Evolutionary conservation across 2,888 invertebrate species (phyloP).

Genomic region (Xestoiulus laeticollis): DNA sequence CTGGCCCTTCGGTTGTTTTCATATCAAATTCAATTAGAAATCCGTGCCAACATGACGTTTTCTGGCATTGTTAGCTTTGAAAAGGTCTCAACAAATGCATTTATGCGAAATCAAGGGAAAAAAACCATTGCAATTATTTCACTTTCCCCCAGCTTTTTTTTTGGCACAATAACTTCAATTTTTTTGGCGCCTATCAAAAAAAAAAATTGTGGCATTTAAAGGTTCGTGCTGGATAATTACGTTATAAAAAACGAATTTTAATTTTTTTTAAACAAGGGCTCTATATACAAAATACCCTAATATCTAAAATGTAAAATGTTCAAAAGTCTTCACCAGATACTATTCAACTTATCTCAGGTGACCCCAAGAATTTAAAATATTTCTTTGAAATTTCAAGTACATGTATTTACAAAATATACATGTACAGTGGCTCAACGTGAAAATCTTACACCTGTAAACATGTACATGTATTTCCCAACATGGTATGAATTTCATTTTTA

Average conservation of each 20-base stretch:
- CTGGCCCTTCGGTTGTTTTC: background rate
- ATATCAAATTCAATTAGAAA: background rate
- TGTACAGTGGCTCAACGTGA: no score
- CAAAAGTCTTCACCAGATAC: no score
- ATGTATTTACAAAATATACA: no score
- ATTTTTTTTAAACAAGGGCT: no score
- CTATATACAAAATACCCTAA: no score
- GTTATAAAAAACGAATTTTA: background rate
- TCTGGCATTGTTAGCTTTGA: background rate
- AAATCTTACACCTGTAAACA: no score
- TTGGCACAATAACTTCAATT: background rate
- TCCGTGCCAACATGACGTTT: background rate
- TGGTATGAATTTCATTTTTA: no score
- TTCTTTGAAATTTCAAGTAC: no score
- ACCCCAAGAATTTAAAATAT: no score
- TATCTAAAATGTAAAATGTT: no score
- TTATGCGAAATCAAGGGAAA: background rate
- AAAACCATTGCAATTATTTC: background rate
- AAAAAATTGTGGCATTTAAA: background rate
- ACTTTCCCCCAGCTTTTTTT: background rate
- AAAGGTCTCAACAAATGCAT: background rate
- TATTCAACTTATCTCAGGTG: no score
- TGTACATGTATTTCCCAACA: no score
- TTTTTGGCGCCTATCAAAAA: background rate
- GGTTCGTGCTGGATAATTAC: background rate